These are phyloP conservation scores for Drosophila bocki DNA, from an alignment of 1,140 invertebrate species.

Conservation along the genomic window DNA sequence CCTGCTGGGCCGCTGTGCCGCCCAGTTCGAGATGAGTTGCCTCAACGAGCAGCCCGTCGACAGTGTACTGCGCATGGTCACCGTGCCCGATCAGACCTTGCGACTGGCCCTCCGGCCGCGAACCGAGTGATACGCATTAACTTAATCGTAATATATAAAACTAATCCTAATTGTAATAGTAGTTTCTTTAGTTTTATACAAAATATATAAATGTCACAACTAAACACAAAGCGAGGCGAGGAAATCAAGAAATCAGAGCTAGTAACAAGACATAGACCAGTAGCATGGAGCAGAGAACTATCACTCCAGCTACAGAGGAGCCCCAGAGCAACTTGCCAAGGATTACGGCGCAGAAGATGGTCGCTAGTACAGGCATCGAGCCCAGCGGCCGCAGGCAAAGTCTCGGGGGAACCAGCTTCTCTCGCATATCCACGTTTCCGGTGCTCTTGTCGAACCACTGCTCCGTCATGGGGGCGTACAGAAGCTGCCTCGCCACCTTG, in stretches of 20 bases:
- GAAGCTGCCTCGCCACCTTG: slow-evolving; percentile 87
- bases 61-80: slow-evolving; percentile 87
- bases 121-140: slow-evolving; percentile 37
- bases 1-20: slow-evolving; percentile 87
- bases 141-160: slow-evolving; percentile 30
- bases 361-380: slow-evolving; percentile 86
- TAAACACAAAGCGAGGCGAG: neutral
- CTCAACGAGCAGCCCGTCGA: slow-evolving; percentile 86
- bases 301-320: slow-evolving; percentile 44
- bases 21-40: slow-evolving; percentile 86
- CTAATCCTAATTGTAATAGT: slow-evolving; percentile 36
- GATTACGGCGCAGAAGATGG: slow-evolving; percentile 44
- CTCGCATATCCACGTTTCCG: slow-evolving; percentile 86
- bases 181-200: slow-evolving; percentile 56
- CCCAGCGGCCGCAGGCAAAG: slow-evolving; percentile 89
- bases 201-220: slow-evolving; percentile 53
- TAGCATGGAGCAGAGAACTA: slow-evolving; percentile 49
- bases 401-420: slow-evolving; percentile 87
- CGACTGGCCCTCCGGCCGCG: slow-evolving; percentile 68
- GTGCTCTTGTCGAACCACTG: slow-evolving; percentile 87
- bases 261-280: slow-evolving; percentile 53
- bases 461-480: slow-evolving; percentile 88
- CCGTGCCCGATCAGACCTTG: slow-evolving; percentile 86
- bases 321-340: slow-evolving; percentile 64
- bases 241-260: slow-evolving; percentile 59